Evolutionary conservation across 2,113 vertebrate genomes (phyloP), one percentile per base, ranked within the genome.

Genomic region (Chloebia gouldiae): DNA sequence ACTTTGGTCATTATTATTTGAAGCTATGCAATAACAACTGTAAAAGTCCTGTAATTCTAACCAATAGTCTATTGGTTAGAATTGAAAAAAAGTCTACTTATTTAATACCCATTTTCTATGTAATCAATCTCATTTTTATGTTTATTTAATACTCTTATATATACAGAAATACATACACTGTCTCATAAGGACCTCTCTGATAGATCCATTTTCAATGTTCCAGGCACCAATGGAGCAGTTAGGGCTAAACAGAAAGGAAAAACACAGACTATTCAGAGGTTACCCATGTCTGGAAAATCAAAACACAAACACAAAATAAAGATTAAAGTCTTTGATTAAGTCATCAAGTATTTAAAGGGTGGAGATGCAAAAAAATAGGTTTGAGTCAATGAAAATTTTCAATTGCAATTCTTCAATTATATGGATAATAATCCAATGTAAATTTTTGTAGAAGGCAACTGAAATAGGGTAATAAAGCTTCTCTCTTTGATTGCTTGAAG

Each of bases 171-270:
- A 30, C 12, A 76, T 20, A 42, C 30, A 56, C 13, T 60, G 1
- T 23, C 10, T 82, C 59, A 30, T 44, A 80, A 56, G 19, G 8
- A 33, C 33, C 4, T 61, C 10, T 59, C 6, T 71, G 11, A 7
- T 27, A 82, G 33, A 82, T 9, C 42, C 0, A 4, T 51, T 60
- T 80, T 60, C 9, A 47, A 24, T 39, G 21, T 80, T 88, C 28
- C 11, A 68, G 23, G 7, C 21, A 31, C 8, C 0, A 2, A 22
- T 16, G 4, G 3, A 4, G 2, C 2, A 42, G 4, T 39, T 64
- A 45, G 9, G 27, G 18, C 6, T 64, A 6, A 82, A 23, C 3
- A 33, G 3, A 6, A 75, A 79, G 35, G 15, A 28, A 93, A 61
- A 13, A 4, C 10, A 33, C 9, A 25, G 3, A 8, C 22, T 54